These are phyloP conservation scores for Diplolepis rosae DNA, from an alignment of 2,888 invertebrate species.

Conservation along the genomic window DNA sequence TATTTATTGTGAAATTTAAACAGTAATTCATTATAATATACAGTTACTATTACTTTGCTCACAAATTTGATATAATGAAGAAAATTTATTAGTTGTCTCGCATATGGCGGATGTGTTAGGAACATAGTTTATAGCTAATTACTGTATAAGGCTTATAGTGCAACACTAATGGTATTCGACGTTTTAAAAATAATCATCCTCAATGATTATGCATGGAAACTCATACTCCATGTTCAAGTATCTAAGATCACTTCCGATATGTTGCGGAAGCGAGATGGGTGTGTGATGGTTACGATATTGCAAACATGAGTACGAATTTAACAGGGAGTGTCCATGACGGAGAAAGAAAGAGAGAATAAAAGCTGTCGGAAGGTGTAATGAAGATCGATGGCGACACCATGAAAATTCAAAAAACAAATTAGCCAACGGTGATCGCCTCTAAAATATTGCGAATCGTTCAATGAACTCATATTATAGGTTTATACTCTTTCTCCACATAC, in stretches of 20 bases:
- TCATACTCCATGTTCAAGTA: not conserved
- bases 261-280: slow-evolving; percentile 19
- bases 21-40: too few relatives aligned
- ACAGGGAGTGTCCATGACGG: slow-evolving; percentile 13
- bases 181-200: not conserved
- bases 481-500: not conserved
- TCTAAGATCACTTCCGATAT: slow-evolving; percentile 14
- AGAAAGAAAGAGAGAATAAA: not conserved
- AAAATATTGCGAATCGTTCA: not conserved
- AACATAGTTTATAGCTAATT: too few relatives aligned
- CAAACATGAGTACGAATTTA: not conserved
- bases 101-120: too few relatives aligned
- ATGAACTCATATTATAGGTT: not conserved
- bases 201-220: not conserved
- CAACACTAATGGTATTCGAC: too few relatives aligned
- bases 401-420: slow-evolving; percentile 17
- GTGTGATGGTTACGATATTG: slow-evolving; percentile 16
- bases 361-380: slow-evolving; percentile 24
- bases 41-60: too few relatives aligned
- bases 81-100: too few relatives aligned
- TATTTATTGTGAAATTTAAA: too few relatives aligned
- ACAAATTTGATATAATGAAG: too few relatives aligned
- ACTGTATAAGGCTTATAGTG: too few relatives aligned
- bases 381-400: slow-evolving; percentile 22
- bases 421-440: not conserved